A percentile compares a stretch with the other conserved stretches of the same genome.
These are phyloP conservation scores for Prunella himalayana DNA, from an alignment of 2,113 vertebrate genomes.

Conservation along the genomic window DNA sequence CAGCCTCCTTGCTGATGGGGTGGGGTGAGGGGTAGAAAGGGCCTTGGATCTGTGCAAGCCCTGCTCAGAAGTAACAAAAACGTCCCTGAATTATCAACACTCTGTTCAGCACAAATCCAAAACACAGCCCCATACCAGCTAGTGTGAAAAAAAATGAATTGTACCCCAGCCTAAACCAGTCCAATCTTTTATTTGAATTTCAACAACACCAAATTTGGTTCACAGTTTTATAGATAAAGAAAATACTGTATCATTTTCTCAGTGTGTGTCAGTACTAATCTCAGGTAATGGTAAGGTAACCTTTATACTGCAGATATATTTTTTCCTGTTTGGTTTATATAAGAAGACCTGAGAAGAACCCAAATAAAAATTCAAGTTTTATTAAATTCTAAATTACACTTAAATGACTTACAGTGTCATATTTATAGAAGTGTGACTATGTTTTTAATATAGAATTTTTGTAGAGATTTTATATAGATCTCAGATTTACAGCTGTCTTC, in stretches of 20 bases:
- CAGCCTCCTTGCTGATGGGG: neutral
- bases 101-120: neutral
- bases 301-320: neutral
- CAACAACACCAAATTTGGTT: neutral
- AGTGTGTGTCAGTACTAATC: neutral
- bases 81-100: neutral
- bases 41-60: neutral
- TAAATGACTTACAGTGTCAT: neutral
- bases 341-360: neutral
- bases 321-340: neutral
- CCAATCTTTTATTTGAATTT: neutral
- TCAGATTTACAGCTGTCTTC: neutral
- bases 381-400: neutral
- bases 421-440: neutral
- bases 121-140: neutral
- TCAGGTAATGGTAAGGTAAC: neutral
- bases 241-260: neutral
- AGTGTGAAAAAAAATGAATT: neutral
- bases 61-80: neutral
- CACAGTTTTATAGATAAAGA: neutral
- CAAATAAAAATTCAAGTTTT: neutral
- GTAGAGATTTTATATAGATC: neutral
- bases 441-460: neutral
- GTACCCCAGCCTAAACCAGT: neutral
- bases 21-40: neutral